These are phyloP conservation scores for Gouania willdenowi DNA, from an alignment of 2,797 vertebrate genomes.

Conservation along the genomic window DNA sequence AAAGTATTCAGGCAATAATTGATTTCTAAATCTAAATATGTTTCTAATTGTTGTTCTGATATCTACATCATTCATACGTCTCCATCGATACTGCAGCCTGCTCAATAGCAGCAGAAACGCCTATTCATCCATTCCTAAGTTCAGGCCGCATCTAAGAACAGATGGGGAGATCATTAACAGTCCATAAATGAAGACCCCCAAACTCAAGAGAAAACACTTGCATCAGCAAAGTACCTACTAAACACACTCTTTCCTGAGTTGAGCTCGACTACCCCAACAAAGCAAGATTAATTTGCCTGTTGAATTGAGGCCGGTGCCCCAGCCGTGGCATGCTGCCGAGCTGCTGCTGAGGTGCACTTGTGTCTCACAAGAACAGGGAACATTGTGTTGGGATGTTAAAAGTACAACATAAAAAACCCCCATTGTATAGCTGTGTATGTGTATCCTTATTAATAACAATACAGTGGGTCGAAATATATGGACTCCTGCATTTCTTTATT, in stretches of 20 bases:
- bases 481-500: not conserved
- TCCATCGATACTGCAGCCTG: conserved; percentile 45
- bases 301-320: conserved; percentile 66
- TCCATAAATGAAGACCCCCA: conserved; percentile 67
- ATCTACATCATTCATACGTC: conserved; percentile 59
- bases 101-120: conserved; percentile 63
- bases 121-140: conserved; percentile 67
- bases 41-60: conserved; percentile 44
- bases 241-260: conserved; percentile 59
- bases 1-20: conserved; percentile 7
- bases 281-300: conserved; percentile 82
- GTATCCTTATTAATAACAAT: too few relatives aligned
- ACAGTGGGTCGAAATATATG: too few relatives aligned
- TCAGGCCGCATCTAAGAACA: conserved; percentile 52
- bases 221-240: conserved; percentile 69
- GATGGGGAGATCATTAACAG: conserved; percentile 73
- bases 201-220: conserved; percentile 70
- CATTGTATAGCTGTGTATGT: too few relatives aligned
- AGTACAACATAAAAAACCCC: conserved; percentile 19
- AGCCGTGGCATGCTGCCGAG: conserved; percentile 58
- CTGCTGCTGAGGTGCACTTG: conserved; percentile 48
- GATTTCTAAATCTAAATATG: conserved; percentile 11
- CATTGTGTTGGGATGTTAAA: conserved; percentile 37
- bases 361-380: conserved; percentile 44
- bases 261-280: conserved; percentile 74